Evolutionary conservation across 2,797 vertebrate species (phyloP).

Genomic region (Echiichthys vipera): DNA sequence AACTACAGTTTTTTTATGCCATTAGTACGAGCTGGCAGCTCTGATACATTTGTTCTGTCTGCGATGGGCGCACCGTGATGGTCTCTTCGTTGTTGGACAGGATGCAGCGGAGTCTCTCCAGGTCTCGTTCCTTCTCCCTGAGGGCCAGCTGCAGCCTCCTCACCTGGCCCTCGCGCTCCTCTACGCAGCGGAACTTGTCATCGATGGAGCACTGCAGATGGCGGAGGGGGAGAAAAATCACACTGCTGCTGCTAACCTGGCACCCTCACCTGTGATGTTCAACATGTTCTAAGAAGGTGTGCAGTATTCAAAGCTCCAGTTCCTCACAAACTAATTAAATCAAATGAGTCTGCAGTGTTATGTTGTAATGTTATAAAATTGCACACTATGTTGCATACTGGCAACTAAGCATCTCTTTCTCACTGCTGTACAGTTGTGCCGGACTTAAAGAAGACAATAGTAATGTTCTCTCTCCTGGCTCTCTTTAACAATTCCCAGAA

Average conservation of each 20-base stretch:
- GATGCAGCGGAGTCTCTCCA: constrained; percentile 90
- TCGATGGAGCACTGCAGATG: constrained; percentile 88
- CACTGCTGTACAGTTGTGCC: accelerated
- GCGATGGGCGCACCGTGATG: constrained; percentile 85
- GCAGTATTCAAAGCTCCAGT: not conserved
- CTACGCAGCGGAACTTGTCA: constrained; percentile 92
- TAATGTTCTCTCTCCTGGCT: not conserved
- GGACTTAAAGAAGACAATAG: not conserved
- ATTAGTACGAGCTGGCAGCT: not conserved
- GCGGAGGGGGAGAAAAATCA: not conserved
- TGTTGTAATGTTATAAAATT: too few relatives aligned
- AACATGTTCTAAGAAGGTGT: constrained; percentile 8
- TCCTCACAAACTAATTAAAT: not conserved
- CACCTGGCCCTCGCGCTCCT: constrained; percentile 92
- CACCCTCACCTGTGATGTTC: not conserved
- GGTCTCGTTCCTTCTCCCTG: constrained; percentile 89
- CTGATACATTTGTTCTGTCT: not conserved
- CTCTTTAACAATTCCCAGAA: too few relatives aligned
- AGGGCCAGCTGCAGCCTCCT: constrained; percentile 87
- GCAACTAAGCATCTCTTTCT: not conserved
- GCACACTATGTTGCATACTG: not conserved
- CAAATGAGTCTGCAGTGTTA: too few relatives aligned
- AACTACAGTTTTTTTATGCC: too few relatives aligned
- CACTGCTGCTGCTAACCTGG: constrained; percentile 19
- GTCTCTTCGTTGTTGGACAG: constrained; percentile 93